Percentiles rank a stretch among this genome's conserved stretches.
Evolutionary conservation across 2,113 vertebrate genomes (phyloP).

Genomic region (Tympanuchus pallidicinctus): DNA sequence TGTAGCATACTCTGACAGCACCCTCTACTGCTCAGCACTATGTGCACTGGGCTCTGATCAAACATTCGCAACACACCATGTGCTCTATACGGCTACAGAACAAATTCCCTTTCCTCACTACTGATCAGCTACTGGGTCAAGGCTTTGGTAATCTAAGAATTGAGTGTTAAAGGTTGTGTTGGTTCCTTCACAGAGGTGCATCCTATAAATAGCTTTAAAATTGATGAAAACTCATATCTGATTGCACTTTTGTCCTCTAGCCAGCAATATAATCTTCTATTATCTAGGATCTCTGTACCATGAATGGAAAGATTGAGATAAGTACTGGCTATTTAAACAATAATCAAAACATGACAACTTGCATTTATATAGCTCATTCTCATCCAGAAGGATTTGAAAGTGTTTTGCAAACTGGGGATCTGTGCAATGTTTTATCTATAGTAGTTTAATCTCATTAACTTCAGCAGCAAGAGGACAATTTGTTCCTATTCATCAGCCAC

Average conservation of each 20-base stretch:
- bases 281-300: background rate
- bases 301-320: background rate
- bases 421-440: background rate
- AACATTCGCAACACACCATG: background rate
- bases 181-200: background rate
- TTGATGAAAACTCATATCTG: background rate
- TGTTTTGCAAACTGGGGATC: background rate
- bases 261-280: background rate
- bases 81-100: background rate
- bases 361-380: background rate
- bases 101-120: background rate
- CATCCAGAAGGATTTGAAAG: background rate
- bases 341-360: background rate
- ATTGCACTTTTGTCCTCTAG: background rate
- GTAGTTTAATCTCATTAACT: constrained; percentile 15
- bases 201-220: background rate
- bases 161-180: background rate
- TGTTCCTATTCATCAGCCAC: background rate
- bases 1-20: background rate
- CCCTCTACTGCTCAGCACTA: background rate
- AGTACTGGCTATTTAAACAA: background rate
- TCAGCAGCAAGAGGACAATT: constrained; percentile 24
- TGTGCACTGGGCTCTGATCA: background rate
- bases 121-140: background rate
- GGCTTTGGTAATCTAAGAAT: background rate